Evolutionary conservation across 1,140 invertebrate species (phyloP).

Genomic region (Macrobrachium rosenbergii): DNA sequence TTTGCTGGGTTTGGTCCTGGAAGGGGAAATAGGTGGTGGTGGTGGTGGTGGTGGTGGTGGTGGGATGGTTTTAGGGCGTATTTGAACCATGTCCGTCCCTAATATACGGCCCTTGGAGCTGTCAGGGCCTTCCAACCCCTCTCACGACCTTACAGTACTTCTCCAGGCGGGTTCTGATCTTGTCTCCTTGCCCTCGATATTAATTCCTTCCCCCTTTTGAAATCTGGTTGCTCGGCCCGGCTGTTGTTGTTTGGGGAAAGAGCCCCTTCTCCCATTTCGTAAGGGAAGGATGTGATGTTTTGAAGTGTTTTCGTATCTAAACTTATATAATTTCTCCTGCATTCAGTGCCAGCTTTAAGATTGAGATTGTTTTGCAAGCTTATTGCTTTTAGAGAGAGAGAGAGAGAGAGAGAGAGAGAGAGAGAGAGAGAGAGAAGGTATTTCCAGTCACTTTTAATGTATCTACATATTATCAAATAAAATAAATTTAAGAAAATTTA

Average conservation of each 20-base stretch:
- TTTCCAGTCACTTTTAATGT: too few relatives aligned
- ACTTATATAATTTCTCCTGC: too few relatives aligned
- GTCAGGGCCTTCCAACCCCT: constrained; percentile 47
- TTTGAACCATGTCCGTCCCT: constrained; percentile 53
- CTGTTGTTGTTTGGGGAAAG: too few relatives aligned
- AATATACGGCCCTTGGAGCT: constrained; percentile 49
- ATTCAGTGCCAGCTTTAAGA: too few relatives aligned
- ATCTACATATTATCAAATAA: too few relatives aligned
- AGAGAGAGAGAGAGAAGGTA: neutral
- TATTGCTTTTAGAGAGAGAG: neutral
- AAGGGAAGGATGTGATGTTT: too few relatives aligned
- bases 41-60: neutral
- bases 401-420: constrained; percentile 27
- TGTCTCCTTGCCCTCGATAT: neutral
- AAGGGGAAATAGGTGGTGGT: neutral
- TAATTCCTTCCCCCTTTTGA: neutral
- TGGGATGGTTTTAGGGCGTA: neutral
- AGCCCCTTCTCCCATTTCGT: too few relatives aligned
- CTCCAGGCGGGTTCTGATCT: neutral
- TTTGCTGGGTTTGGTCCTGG: neutral
- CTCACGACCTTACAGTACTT: constrained; percentile 40
- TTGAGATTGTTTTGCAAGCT: too few relatives aligned
- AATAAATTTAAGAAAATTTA: too few relatives aligned
- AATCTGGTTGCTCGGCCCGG: neutral
- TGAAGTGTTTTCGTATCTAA: too few relatives aligned